Conservation (phyloP, 2,888 invertebrate genomes). For the Ashinkailepas kermadecensis region DNA sequence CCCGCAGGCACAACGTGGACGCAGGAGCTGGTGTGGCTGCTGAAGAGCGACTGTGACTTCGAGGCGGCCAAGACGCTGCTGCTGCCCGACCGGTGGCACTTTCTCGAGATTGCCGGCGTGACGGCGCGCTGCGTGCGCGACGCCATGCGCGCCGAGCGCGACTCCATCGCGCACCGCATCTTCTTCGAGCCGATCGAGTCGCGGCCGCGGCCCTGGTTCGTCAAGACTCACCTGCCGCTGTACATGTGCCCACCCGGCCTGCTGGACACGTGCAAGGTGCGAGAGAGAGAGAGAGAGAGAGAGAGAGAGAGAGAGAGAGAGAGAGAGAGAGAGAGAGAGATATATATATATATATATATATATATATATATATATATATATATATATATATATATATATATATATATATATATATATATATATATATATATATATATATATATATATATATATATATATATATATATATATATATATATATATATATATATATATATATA, state of each 20-base stretch:
- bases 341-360: too few species aligned
- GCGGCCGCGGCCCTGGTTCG: conserved; percentile 30
- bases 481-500: too few species aligned
- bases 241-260: conserved; percentile 28
- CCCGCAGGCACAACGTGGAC: conserved; percentile 26
- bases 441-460: too few species aligned
- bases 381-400: too few species aligned
- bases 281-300: background rate
- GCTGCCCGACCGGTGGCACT: conserved; percentile 23
- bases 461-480: too few species aligned
- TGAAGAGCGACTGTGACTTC: conserved; percentile 20
- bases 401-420: too few species aligned
- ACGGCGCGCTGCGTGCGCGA: background rate
- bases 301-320: too few species aligned
- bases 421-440: too few species aligned
- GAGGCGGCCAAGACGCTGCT: conserved; percentile 18
- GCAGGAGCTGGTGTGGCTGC: conserved; percentile 25
- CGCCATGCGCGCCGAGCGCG: background rate
- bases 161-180: background rate
- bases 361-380: too few species aligned
- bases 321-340: too few species aligned
- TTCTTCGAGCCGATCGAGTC: background rate
- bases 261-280: conserved; percentile 36
- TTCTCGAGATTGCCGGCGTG: conserved; percentile 18
- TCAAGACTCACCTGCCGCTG: conserved; percentile 38